Conservation (phyloP, 2,888 invertebrate genomes). For the Dicranocentrus wangi region DNA sequence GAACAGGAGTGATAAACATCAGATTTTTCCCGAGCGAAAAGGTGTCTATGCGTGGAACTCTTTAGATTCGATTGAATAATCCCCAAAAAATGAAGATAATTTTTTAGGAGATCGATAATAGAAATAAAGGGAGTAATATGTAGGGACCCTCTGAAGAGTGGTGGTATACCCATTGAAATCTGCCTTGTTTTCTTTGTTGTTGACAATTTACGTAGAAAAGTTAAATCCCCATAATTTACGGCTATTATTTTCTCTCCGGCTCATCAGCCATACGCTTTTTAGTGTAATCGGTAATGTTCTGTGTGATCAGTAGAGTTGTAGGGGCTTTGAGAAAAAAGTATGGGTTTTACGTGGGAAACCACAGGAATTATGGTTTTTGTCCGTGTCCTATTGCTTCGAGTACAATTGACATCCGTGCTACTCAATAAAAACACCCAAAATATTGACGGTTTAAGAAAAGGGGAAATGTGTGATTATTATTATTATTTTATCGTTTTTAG, state of each 20-base stretch:
- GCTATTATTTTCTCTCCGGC: neutral
- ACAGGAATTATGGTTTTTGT: slow-evolving; percentile 9
- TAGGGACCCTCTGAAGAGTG: too few species aligned
- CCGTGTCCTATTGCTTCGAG: neutral
- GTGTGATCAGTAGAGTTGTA: neutral
- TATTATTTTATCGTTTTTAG: too few species aligned
- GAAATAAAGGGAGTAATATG: too few species aligned
- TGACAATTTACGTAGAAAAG: slow-evolving; percentile 5
- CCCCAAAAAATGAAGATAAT: too few species aligned
- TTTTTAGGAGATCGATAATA: too few species aligned
- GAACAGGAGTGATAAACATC: slow-evolving; percentile 11
- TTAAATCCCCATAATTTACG: slow-evolving; percentile 5
- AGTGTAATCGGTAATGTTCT: neutral
- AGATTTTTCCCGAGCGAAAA: neutral
- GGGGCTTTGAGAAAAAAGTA: too few species aligned
- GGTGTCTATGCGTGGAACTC: neutral
- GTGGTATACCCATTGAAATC: too few species aligned
- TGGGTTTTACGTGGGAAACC: neutral
- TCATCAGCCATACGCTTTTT: neutral
- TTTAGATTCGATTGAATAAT: neutral
- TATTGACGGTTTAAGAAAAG: too few species aligned
- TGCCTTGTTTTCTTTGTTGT: neutral
- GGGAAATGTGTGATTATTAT: too few species aligned
- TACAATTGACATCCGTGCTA: neutral
- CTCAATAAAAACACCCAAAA: slow-evolving; percentile 12